Evolutionary conservation across 2,113 vertebrate genomes (phyloP), one percentile per base, ranked within the genome.

Genomic region (Nothobranchius furzeri): DNA sequence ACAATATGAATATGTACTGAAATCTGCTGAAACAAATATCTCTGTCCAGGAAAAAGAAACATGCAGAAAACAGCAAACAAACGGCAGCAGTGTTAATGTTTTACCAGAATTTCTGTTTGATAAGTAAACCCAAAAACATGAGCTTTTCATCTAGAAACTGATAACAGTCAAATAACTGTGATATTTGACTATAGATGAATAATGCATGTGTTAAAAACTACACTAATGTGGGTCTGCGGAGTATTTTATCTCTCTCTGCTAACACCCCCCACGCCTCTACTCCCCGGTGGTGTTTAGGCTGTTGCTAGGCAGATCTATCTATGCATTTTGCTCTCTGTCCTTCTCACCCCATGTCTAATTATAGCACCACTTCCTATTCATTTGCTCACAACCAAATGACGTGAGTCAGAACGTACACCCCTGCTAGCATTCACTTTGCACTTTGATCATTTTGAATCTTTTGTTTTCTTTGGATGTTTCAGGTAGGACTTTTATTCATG

Each of bases 291-390:
- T 71, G 87, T 85, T 85, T 87, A 71, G 48, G 51, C 85, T 86
- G 89, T 92, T 87, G 85, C 91, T 85, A 91, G 88, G 92, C 89
- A 93, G 88, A 91, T 87, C 40, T 73, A 91, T 87, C 40, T 73
- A 36, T 71, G 66, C 53, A 15, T 73, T 64, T 64, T 47, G n/a
- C 42, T 43, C 15, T 47, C 15, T 53, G 48, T 85, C 65, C 59
- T 68, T 73, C 80, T 76, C 74, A 70, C 55, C 52, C 74, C 59
- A 30, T 50, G 43, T 85, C 85, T 88, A 74, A 83, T 75, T 79
- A 78, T 88, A 85, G 79, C 11, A 4, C 71, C 3, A 24, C 17
- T 60, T 78, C 35, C 7, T 36, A 54, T 59, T 60, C 70, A 70
- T 64, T 68, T 75, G 42, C 47, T 68, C 40, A 37, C 50, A 48